These are phyloP conservation scores for Corynorhinus townsendii DNA, from an alignment of 2,113 vertebrate species.

Conservation along the genomic window DNA sequence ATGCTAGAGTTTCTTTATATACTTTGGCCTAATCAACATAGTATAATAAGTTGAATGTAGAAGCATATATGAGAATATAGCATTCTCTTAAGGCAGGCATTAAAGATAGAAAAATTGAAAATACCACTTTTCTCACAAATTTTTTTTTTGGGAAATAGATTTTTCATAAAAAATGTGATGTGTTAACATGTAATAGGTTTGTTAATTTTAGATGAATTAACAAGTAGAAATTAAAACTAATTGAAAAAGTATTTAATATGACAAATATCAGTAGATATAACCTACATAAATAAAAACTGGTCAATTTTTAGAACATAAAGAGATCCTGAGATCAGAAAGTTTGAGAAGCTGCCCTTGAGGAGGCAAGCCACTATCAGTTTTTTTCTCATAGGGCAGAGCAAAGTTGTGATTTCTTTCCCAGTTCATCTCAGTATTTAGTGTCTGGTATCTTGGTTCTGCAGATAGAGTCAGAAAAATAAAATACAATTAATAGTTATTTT, in stretches of 20 bases:
- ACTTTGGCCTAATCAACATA: not conserved
- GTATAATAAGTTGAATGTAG: not conserved
- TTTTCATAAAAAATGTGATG: not conserved
- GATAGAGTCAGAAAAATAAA: not conserved
- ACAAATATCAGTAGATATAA: not conserved
- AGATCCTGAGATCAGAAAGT: not conserved
- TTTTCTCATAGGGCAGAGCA: not conserved
- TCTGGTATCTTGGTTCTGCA: not conserved
- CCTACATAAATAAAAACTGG: not conserved
- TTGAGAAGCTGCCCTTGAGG: not conserved
- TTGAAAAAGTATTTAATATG: not conserved
- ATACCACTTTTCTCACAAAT: not conserved
- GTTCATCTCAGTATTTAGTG: not conserved
- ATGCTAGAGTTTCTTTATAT: not conserved
- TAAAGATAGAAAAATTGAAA: conserved; percentile 4
- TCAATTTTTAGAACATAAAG: not conserved
- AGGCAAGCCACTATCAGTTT: not conserved
- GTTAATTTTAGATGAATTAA: not conserved
- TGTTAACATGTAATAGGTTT: not conserved
- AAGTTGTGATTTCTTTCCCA: not conserved
- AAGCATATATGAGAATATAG: not conserved
- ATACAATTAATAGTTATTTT: not conserved
- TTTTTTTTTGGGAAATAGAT: not conserved
- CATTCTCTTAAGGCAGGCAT: not conserved
- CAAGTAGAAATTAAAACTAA: conserved; percentile 29